Evolutionary conservation across 2,888 invertebrate genomes (phyloP), one percentile per base, ranked within the genome.

Genomic region (Horisme vitalbata): DNA sequence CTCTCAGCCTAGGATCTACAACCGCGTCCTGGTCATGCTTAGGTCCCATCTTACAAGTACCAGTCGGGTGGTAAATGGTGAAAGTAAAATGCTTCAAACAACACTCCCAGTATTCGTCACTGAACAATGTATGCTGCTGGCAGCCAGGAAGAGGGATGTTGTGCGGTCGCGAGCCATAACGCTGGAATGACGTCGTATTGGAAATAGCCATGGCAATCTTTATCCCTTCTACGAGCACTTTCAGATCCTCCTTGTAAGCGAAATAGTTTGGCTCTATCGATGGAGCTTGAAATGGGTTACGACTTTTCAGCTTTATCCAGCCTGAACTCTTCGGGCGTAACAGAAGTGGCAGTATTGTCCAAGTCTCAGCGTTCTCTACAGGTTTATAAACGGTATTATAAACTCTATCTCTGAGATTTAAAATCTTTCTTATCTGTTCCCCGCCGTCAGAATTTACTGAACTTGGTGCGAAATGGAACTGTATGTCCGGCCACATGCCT

Each of bases 261-360:
- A 99, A 95, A 75, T 99, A 99, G 75, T 98, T 98, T 0, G 98
- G 97, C 71, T 96, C 95, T 41, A 99, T 94, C 8, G 94, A 92
- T 0, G 98, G 98, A 52, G 95, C 93, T 0, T 95, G 93, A 55
- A 93, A 90, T 0, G 98, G 97, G 77, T 98, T 95, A 23, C 90
- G 91, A 33, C 95, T 95, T 57, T 93, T 93, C 10, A 99, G 82
- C 36, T 94, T 93, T n/a, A 99, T 88, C 92, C 94, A 94, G 0
- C 99, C 99, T 0, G 93, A 92, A 70, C 97, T 97, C 67, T 93
- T 94, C 0, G 99, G 97, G 4, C 98, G 91, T 58, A 99, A 78
- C 0, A 97, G 77, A 2, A 96, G 78, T 0, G 96, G 96, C 15
- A 96, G 78, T 51, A 96, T 95, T 0, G 95, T 95, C 95, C 96